These are phyloP conservation scores for Drosophila borealis DNA, from an alignment of 2,888 invertebrate species.

Conservation along the genomic window DNA sequence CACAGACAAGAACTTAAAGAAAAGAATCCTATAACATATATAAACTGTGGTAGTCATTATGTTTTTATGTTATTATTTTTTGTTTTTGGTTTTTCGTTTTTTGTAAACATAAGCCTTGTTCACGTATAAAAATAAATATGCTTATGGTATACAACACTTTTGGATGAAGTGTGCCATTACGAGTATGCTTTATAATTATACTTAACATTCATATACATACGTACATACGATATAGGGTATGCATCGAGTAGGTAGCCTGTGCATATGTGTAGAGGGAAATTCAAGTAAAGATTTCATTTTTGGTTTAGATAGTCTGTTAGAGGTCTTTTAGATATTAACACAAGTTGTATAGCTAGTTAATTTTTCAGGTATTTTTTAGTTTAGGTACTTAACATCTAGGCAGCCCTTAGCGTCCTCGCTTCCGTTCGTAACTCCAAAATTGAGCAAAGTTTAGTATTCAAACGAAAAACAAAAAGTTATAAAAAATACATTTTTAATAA, in stretches of 20 bases:
- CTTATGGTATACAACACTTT: constrained; percentile 53
- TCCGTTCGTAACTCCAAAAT: constrained; percentile 26
- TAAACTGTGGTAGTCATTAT: constrained; percentile 36
- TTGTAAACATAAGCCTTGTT: constrained; percentile 35
- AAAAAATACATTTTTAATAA: constrained; percentile 29
- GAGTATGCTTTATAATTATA: constrained; percentile 27
- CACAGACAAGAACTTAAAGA: constrained; percentile 58
- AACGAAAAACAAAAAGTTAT: constrained; percentile 1
- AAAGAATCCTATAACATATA: constrained; percentile 60
- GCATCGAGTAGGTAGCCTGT: constrained; percentile 70
- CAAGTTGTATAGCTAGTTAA: constrained; percentile 47
- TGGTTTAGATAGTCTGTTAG: constrained; percentile 69
- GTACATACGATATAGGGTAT: constrained; percentile 19
- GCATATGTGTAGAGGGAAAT: constrained; percentile 59
- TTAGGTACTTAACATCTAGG: constrained; percentile 76
- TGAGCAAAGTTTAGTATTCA: constrained; percentile 56
- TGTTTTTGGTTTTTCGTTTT: constrained; percentile 1
- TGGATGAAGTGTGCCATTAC: constrained; percentile 23
- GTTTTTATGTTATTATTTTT: constrained; percentile 10
- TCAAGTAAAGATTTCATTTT: constrained; percentile 36
- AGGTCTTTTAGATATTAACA: constrained; percentile 66
- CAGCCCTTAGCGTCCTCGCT: constrained; percentile 43
- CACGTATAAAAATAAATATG: constrained; percentile 77
- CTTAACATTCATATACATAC: constrained; percentile 34
- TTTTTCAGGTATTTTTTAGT: constrained; percentile 56